phyloP scores from a whole-genome alignment of 2,888 invertebrate species.

The Metopia argyrocephala region DNA sequence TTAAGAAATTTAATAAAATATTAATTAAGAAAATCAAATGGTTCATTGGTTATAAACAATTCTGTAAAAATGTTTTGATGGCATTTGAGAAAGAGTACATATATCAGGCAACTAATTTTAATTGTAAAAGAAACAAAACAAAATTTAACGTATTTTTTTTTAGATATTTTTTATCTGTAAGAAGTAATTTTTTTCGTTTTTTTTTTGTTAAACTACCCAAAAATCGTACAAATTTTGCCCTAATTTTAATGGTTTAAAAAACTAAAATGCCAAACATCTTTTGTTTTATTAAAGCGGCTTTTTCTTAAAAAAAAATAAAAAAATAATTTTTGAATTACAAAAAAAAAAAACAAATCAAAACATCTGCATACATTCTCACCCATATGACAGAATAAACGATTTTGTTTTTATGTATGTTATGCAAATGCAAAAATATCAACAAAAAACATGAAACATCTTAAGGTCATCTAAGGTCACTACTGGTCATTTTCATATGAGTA shows the following conservation, averaged over 20 bases:
- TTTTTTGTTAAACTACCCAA: slow-evolving; percentile 52
- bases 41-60: slow-evolving; percentile 19
- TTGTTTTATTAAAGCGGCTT: slow-evolving; percentile 31
- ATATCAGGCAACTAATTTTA: slow-evolving; percentile 24
- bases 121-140: neutral
- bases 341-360: slow-evolving; percentile 39
- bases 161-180: neutral
- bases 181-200: slow-evolving; percentile 43
- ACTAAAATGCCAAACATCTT: slow-evolving; percentile 13
- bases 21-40: slow-evolving; percentile 37
- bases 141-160: slow-evolving; percentile 10
- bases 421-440: slow-evolving; percentile 70
- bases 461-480: slow-evolving; percentile 74
- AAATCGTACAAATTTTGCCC: slow-evolving; percentile 47
- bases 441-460: slow-evolving; percentile 65
- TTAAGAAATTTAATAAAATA: slow-evolving; percentile 22
- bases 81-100: too few species aligned
- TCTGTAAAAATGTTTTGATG: neutral
- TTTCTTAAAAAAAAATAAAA: slow-evolving; percentile 12
- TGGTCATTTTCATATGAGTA: slow-evolving; percentile 68
- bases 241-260: slow-evolving; percentile 48
- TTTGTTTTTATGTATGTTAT: slow-evolving; percentile 73
- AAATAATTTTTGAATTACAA: slow-evolving; percentile 31
- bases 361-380: slow-evolving; percentile 78
- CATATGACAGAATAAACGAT: slow-evolving; percentile 65